These are phyloP conservation scores for Virgularia gustaviana DNA, from an alignment of 92 coral and sea anemone species.

Conservation along the genomic window DNA sequence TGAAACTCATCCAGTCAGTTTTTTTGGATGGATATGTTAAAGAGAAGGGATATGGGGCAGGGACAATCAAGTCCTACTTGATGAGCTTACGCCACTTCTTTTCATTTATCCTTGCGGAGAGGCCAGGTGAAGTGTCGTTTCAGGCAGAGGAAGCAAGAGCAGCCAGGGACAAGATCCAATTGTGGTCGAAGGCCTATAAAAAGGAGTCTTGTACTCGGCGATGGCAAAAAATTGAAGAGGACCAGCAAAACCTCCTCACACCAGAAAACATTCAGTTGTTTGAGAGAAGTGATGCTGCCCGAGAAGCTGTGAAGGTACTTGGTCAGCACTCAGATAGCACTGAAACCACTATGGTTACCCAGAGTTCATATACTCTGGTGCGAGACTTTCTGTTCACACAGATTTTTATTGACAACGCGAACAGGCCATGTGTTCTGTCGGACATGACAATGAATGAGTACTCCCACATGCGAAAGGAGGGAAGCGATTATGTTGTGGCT, in stretches of 20 bases:
- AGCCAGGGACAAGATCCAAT: constrained; percentile 32
- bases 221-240: constrained; percentile 62
- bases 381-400: constrained; percentile 57
- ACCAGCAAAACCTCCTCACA: constrained; percentile 23
- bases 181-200: constrained; percentile 56
- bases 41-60: constrained; percentile 40
- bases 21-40: constrained; percentile 16
- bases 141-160: constrained; percentile 3
- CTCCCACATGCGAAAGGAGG: constrained; percentile 31
- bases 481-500: constrained; percentile 27
- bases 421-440: constrained; percentile 57
- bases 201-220: constrained; percentile 35
- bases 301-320: constrained; percentile 39
- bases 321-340: constrained; percentile 35
- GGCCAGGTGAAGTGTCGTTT: constrained; percentile 18
- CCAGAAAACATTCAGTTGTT: constrained; percentile 41
- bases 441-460: constrained; percentile 62
- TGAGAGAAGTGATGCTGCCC: constrained; percentile 50
- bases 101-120: constrained; percentile 39
- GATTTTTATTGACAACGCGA: constrained; percentile 53
- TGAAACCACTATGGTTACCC: constrained; percentile 38
- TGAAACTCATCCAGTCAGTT: constrained; percentile 9
- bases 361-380: constrained; percentile 39
- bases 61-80: constrained; percentile 52
- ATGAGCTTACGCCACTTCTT: constrained; percentile 58